Base-by-base conservation (phyloP, 2,888 invertebrate genomes). In the Sisyra nigra region DNA sequence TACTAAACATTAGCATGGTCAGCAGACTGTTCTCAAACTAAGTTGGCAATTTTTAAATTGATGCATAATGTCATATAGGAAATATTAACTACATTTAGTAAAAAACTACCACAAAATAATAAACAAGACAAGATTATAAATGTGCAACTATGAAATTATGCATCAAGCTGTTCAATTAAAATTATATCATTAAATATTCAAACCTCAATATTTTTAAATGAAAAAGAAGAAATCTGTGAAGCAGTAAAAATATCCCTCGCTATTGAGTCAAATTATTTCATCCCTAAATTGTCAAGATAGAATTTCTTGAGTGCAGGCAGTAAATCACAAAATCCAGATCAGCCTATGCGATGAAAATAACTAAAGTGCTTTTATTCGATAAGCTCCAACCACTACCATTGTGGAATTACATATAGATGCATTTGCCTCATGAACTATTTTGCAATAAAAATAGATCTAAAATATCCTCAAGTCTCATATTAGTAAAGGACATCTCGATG, bases 1-100 rank as follows among this genome's bases (percentile, higher is more conserved):
- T 66, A 89, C 89, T 84, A 76, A 49, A 59, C 59, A 66, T 69
- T 67, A 71, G 65, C 66, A 64, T 59, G 65, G 68, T 69, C 68
- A 70, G 62, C 65, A 64, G 65, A 62, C 70, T 66, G 71, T 66
- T 61, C 70, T 57, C 43, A 47, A 54, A 58, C 58, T 34, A 19
- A 19, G 24, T 11, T 31, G 33, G 33, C 3, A 33, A 33, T 33
- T 33, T 24, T 24, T 24, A n/a, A n/a, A 24, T 24, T 24, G 24
- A 24, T 24, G 24, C 24, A 24, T 24, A 24, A 24, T 24, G 24
- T 5, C 24, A 24, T n/a, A n/a, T 24, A 24, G 24, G 24, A n/a
- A 19, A 3, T 14, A 14, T 34, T 34, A 2, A 8, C 13, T 34
- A 24, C 7, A 24, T 24, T 5, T 5, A 5, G 24, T 5, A 24